Evolutionary conservation across 2,113 vertebrate genomes (phyloP).

Genomic region (Regulus satrapa): DNA sequence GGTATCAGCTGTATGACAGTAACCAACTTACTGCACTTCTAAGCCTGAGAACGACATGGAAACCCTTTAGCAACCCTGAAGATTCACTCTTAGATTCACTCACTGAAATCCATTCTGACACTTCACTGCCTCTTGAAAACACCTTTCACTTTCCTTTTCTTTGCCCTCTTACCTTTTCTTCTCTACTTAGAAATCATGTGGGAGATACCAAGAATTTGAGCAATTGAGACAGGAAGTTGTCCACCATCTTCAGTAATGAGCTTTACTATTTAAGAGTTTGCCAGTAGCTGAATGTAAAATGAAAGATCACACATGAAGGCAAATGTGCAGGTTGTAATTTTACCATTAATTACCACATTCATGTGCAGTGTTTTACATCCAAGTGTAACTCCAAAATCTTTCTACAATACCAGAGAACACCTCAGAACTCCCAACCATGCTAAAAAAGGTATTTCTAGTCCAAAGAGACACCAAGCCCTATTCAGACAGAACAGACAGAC

Average conservation of each 20-base stretch:
- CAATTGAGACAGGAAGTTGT: not conserved
- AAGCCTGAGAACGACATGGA: not conserved
- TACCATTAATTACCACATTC: not conserved
- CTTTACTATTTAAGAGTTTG: not conserved
- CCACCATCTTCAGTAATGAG: not conserved
- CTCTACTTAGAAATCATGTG: not conserved
- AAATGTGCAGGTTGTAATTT: not conserved
- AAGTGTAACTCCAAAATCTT: not conserved
- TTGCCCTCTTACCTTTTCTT: not conserved
- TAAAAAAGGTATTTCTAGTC: not conserved
- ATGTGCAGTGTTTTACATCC: not conserved
- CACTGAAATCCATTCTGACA: not conserved
- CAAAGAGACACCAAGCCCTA: not conserved
- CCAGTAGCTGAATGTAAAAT: not conserved
- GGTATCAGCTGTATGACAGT: accelerated
- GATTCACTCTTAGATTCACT: not conserved
- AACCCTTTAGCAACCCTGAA: not conserved
- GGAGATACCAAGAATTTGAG: not conserved
- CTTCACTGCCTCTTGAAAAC: not conserved
- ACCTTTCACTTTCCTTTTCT: not conserved
- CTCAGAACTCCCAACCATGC: not conserved
- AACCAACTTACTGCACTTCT: not conserved
- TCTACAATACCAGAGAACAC: not conserved
- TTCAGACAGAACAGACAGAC: not conserved
- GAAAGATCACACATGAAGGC: not conserved